These are phyloP conservation scores for Nemurella pictetii DNA, from an alignment of 2,888 invertebrate genomes.

Conservation along the genomic window DNA sequence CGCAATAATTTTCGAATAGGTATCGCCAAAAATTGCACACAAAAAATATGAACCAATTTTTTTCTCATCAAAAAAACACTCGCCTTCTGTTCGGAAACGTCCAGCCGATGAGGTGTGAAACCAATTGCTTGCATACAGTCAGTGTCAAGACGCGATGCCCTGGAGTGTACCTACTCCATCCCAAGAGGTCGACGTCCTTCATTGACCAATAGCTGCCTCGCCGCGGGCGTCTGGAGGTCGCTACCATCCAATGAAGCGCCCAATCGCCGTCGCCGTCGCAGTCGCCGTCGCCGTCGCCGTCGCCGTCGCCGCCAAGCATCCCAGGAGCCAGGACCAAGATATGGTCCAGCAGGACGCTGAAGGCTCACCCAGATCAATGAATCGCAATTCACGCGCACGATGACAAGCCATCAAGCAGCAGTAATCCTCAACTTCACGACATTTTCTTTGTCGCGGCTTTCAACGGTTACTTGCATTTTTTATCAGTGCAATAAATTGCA, in stretches of 20 bases:
- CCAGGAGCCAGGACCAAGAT: background rate
- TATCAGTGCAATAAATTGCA: background rate
- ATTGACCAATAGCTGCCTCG: constrained; percentile 22
- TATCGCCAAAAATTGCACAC: background rate
- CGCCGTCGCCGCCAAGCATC: background rate
- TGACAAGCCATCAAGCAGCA: background rate
- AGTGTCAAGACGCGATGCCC: background rate
- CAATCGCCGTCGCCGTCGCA: background rate
- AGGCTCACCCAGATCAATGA: background rate
- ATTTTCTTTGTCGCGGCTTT: background rate
- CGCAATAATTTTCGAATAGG: too few relatives aligned
- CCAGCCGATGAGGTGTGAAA: background rate
- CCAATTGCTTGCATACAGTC: background rate
- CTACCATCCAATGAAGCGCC: constrained; percentile 5
- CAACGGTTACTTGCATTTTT: background rate
- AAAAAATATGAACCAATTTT: background rate
- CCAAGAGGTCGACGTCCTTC: constrained; percentile 17
- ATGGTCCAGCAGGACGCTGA: background rate
- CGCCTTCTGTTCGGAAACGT: background rate
- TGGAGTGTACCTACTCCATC: background rate
- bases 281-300: background rate
- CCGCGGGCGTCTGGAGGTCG: constrained; percentile 11
- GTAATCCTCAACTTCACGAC: background rate
- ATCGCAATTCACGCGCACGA: background rate
- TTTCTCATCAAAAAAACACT: background rate